phyloP scores from a whole-genome alignment of 2,888 invertebrate species.

The Artemia sinica region DNA sequence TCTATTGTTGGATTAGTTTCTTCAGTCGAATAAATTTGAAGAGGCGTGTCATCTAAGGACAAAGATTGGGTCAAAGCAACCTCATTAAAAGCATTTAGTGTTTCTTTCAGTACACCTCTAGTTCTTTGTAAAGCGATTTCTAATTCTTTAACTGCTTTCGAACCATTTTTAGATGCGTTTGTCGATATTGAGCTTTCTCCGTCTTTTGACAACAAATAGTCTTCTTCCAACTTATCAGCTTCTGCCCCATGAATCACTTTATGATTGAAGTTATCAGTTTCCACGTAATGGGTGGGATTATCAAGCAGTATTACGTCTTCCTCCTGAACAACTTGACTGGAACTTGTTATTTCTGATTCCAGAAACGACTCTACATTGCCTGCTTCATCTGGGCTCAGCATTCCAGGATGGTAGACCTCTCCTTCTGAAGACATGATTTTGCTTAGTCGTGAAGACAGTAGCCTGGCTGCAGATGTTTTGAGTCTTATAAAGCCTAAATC shows the following conservation, averaged over 20 bases:
- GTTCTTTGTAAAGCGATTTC: neutral
- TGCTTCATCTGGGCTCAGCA: neutral
- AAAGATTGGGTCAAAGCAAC: neutral
- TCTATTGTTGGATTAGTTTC: neutral
- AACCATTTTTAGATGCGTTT: neutral
- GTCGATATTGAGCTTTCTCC: neutral
- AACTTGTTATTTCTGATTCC: neutral
- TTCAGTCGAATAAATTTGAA: neutral
- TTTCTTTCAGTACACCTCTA: neutral
- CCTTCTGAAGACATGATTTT: constrained; percentile 19
- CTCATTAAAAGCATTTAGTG: neutral
- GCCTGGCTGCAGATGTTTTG: constrained; percentile 19
- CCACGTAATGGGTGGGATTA: neutral
- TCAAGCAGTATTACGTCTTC: no score
- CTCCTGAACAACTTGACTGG: neutral
- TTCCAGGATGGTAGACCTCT: constrained; percentile 10
- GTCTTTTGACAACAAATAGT: neutral
- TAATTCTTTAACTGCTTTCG: neutral
- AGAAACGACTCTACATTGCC: neutral
- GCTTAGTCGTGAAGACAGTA: constrained; percentile 19
- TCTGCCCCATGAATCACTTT: neutral
- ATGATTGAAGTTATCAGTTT: neutral
- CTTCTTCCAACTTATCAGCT: neutral
- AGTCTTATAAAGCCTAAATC: constrained; percentile 7
- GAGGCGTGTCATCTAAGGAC: neutral